Evolutionary conservation across 53 echinoderm and acorn worm genomes (phyloP).

Genomic region (Luidia sarsii): DNA sequence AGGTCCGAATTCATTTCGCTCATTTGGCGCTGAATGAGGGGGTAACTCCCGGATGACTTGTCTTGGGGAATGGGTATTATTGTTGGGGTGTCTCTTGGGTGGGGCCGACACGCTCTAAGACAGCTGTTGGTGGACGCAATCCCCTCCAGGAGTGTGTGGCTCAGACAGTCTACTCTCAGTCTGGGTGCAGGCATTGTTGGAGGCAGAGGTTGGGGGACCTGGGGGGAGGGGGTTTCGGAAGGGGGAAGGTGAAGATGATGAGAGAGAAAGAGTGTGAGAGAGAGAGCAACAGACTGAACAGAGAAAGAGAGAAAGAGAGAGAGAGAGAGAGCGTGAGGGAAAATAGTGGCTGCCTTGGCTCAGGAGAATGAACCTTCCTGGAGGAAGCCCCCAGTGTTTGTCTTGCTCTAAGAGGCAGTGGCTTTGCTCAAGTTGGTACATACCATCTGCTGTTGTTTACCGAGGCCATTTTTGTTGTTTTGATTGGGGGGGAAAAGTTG

Average conservation of each 20-base stretch:
- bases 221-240: too few species aligned
- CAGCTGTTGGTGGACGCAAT: slow-evolving; percentile 47
- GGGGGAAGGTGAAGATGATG: too few species aligned
- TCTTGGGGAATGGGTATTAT: slow-evolving; percentile 53
- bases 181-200: not conserved
- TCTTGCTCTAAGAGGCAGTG: slow-evolving; percentile 35
- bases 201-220: slow-evolving; percentile 6
- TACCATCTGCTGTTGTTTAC: slow-evolving; percentile 55
- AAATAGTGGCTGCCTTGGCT: not conserved
- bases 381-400: slow-evolving; percentile 38
- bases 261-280: not conserved
- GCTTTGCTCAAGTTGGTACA: slow-evolving; percentile 17
- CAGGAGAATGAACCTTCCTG: slow-evolving; percentile 20
- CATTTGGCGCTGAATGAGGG: slow-evolving; percentile 41
- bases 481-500: too few species aligned
- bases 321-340: not conserved
- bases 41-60: slow-evolving; percentile 54
- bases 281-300: not conserved
- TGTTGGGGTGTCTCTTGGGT: slow-evolving; percentile 44
- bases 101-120: slow-evolving; percentile 47
- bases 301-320: not conserved
- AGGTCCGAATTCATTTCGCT: slow-evolving; percentile 52
- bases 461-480: not conserved
- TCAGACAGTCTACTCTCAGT: slow-evolving; percentile 21
- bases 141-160: slow-evolving; percentile 22